Evolutionary conservation across 2,113 vertebrate genomes (phyloP).

Genomic region (Micronisus gabar): DNA sequence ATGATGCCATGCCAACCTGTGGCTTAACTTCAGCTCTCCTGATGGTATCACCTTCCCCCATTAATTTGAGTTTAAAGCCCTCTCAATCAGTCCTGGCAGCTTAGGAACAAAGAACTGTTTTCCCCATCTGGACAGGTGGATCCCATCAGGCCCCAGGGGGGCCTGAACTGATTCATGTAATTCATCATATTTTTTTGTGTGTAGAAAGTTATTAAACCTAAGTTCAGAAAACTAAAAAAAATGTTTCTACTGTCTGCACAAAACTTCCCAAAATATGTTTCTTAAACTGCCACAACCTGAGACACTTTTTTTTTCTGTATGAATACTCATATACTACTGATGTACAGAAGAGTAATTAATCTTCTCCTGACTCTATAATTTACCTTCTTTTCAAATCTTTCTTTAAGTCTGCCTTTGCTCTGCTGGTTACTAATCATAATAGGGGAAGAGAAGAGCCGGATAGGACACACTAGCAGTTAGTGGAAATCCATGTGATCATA

Average conservation of each 20-base stretch:
- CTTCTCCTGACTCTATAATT: neutral
- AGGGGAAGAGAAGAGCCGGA: neutral
- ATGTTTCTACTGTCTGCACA: neutral
- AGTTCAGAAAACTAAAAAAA: neutral
- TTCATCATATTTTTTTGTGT: neutral
- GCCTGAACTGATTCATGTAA: fast-evolving
- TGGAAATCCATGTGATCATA: neutral
- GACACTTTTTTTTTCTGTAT: neutral
- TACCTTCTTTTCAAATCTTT: neutral
- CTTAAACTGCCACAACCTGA: neutral
- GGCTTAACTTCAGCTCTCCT: neutral
- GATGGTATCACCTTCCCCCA: neutral
- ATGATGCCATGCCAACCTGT: neutral
- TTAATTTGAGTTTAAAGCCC: neutral
- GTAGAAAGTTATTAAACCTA: neutral
- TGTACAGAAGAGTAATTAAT: neutral
- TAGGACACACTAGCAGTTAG: neutral
- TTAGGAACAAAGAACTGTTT: neutral
- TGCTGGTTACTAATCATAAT: neutral
- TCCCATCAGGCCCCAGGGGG: neutral
- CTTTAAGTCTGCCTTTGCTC: neutral
- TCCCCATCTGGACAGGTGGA: too few relatives aligned
- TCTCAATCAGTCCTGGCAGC: neutral
- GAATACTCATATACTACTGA: neutral
- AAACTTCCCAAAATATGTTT: neutral